Base-by-base conservation (phyloP, 1,140 invertebrate genomes). In the Telenomus remus region DNA sequence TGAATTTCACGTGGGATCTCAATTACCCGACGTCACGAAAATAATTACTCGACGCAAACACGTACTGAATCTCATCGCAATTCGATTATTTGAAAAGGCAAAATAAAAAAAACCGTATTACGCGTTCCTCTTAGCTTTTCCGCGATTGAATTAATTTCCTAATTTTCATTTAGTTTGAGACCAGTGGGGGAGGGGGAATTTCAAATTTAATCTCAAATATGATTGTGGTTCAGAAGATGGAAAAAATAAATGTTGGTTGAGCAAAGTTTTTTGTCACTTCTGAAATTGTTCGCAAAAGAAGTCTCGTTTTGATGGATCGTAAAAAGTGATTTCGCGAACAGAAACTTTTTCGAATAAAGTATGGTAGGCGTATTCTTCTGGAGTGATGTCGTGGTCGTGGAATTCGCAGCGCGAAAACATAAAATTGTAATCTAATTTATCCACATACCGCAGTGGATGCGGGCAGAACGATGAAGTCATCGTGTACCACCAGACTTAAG, bases 351-450 rank as follows among this genome's bases (percentile, higher is more conserved):
- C 19, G 19, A 27, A 27, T 27, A 27, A 27, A 27, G 19, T 27
- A 27, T 27, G 19, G 19, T 27, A 27, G 19, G 19, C 19, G 19
- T 27, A 27, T 27, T 27, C 19, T 63, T 57, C 69, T 15, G 47
- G 48, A 43, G 50, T 51, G 54, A 53, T 69, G 64, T 78, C 75
- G 75, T 63, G 68, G 64, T 76, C 42, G 68, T 61, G 59, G 77
- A 76, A 61, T 72, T 54, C 76, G 55, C 79, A 72, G 68, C 55
- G 68, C 79, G 65, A 66, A 80, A 80, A 81, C 81, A 79, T 83
- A 84, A 85, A 84, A 85, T 85, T 69, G 79, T 84, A 86, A 85
- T 86, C 84, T 84, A 85, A 86, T 86, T 86, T 85, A 81, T 84
- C 78, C 74, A 78, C 57, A 51, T 54, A 56, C 82, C 82, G 76